Percentiles rank a stretch among this genome's conserved stretches.
Conservation (phyloP, 2,113 vertebrate species). For the Tupaia tana region DNA sequence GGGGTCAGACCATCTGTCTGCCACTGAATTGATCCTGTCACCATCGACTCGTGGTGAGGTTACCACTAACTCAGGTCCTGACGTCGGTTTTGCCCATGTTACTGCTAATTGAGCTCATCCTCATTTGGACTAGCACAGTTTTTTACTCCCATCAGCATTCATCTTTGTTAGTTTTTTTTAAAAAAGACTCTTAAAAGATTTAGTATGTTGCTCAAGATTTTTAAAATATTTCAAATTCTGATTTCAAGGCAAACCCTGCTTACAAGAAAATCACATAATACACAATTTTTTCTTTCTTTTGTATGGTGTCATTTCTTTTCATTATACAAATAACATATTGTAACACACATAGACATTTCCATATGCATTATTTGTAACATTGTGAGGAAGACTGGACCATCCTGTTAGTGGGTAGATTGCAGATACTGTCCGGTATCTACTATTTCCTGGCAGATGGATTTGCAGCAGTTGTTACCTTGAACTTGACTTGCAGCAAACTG, state of each 20-base stretch:
- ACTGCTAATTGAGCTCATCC: neutral
- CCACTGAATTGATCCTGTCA: neutral
- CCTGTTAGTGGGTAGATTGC: neutral
- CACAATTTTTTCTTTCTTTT: slow-evolving; percentile 25
- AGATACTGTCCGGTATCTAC: neutral
- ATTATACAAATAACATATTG: neutral
- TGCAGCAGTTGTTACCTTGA: neutral
- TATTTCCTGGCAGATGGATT: neutral
- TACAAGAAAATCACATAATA: neutral
- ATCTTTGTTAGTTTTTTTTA: slow-evolving; percentile 7
- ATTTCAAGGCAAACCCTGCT: neutral
- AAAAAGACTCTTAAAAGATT: neutral
- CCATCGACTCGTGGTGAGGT: neutral
- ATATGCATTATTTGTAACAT: neutral
- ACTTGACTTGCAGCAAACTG: neutral
- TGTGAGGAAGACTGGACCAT: neutral
- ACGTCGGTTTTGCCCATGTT: neutral
- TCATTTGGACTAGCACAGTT: neutral
- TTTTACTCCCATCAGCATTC: neutral
- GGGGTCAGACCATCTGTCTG: neutral
- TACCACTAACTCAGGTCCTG: neutral
- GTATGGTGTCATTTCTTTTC: slow-evolving; percentile 6
- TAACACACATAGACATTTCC: neutral
- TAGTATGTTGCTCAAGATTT: neutral
- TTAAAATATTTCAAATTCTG: slow-evolving; percentile 34